Percentiles rank a stretch among this genome's conserved stretches.
phyloP scores from a whole-genome alignment of 2,113 vertebrate genomes.

The Cromileptes altivelis region DNA sequence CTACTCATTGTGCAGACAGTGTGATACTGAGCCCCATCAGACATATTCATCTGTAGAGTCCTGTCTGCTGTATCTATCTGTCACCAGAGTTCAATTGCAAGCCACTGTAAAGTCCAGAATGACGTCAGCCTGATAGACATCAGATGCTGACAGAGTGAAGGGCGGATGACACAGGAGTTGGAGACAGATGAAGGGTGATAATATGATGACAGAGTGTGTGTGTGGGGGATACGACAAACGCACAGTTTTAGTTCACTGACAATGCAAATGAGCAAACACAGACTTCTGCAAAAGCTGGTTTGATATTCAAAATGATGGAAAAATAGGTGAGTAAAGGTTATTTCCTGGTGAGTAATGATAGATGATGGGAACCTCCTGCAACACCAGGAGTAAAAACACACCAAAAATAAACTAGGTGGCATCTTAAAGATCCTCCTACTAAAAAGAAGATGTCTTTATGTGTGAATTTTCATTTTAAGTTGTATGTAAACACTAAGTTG shows the following conservation, averaged over 20 bases:
- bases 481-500: neutral
- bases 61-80: constrained; percentile 11
- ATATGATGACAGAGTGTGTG: neutral
- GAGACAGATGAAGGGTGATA: constrained; percentile 19
- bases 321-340: constrained; percentile 12
- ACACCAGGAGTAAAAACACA: neutral
- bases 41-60: neutral
- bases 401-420: neutral
- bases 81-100: constrained; percentile 12
- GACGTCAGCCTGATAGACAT: constrained; percentile 54
- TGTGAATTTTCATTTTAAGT: neutral
- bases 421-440: neutral
- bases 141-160: constrained; percentile 35
- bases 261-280: constrained; percentile 14
- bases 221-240: neutral
- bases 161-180: neutral
- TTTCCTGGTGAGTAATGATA: constrained; percentile 23
- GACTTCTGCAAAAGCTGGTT: neutral
- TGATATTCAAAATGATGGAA: constrained; percentile 26
- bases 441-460: neutral
- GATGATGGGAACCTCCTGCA: neutral
- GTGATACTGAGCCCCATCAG: neutral
- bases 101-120: constrained; percentile 6
- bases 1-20: neutral
- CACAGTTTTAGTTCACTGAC: neutral